Percentiles rank a stretch among this genome's conserved stretches.
Conservation (phyloP, 2,797 vertebrate species). For the Geotria australis region DNA sequence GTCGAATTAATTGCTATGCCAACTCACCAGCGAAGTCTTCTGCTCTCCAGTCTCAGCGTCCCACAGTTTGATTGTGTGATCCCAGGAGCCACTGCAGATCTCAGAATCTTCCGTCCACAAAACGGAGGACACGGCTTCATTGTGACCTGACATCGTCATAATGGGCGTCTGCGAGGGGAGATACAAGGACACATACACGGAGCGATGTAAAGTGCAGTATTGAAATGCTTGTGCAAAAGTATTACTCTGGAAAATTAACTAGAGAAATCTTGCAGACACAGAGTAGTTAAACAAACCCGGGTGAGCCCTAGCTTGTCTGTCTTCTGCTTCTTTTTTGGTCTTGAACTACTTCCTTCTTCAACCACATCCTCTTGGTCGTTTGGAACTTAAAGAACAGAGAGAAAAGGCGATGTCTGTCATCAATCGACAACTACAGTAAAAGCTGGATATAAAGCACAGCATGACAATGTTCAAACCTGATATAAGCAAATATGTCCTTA, state of each 20-base stretch:
- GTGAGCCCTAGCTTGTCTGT: slow-evolving; percentile 72
- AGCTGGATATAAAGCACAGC: no score
- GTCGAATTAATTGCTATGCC: no score
- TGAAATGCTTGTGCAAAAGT: no score
- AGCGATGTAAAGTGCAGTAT: no score
- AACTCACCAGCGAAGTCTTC: slow-evolving; percentile 55
- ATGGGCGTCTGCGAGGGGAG: slow-evolving; percentile 34
- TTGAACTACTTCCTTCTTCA: slow-evolving; percentile 13
- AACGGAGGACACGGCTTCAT: slow-evolving; percentile 56
- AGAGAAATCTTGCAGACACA: no score
- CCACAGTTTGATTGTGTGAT: slow-evolving; percentile 80
- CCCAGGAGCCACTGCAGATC: slow-evolving; percentile 78
- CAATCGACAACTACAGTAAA: no score
- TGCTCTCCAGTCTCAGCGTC: slow-evolving; percentile 40
- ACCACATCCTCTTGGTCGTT: slow-evolving; percentile 64
- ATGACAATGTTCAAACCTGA: no score
- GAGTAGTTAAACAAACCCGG: slow-evolving; percentile 19
- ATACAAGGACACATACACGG: background rate
- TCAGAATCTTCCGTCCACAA: slow-evolving; percentile 65
- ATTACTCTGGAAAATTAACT: no score
- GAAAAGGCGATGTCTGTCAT: background rate
- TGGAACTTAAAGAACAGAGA: slow-evolving; percentile 18
- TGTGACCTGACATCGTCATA: slow-evolving; percentile 72
- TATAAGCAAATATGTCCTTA: no score
- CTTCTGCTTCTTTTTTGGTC: slow-evolving; percentile 77